Evolutionary conservation across 2,797 vertebrate genomes (phyloP), one percentile per base, ranked within the genome.

Genomic region (Odontamblyopus rebecca): DNA sequence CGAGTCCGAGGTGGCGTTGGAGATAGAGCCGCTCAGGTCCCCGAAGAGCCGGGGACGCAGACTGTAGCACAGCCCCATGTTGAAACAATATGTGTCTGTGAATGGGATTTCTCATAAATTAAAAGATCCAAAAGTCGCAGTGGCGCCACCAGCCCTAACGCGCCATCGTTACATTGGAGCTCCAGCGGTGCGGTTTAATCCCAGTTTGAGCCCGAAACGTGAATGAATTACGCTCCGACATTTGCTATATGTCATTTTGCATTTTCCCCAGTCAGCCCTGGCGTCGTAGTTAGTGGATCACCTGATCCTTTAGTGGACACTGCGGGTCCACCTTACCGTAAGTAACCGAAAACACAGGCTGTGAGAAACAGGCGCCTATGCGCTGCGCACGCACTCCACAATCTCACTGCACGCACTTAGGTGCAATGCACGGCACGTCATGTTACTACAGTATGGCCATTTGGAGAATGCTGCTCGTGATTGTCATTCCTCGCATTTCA

Each of bases 51-150:
- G 95, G 89, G 97, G 97, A 88, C 96, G 95, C 91, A 98, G 89
- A 84, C 96, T 97, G 91, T 98, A 97, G 90, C 97, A 98, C 91
- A 98, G 94, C 92, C 97, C 97, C 97, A 98, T 98, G 92, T 90
- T 93, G 86, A 91, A 90, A 88, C 82, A 88, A 78, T 85, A 83
- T 89, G 60, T 90, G 85, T 86, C 87, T 71, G 86, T 84, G 76
- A 88, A 90, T 87, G 81, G 86, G 88, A 87, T 91, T 90, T 90
- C 61, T 91, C 88, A 92, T 91, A 87, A 91, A 92, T 89, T 89
- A 89, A 89, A 91, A 92, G 72, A 85, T 78, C 80, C 63, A 80
- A 77, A 87, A 80, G 80, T 84, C 77, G 83, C 89, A 63, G 85
- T 73, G 59, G 85, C 88, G 84, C 86, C 83, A 74, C 64, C 82